Evolutionary conservation across 92 coral and sea anemone species (phyloP), one percentile per base, ranked within the genome.

Genomic region (Epizoanthus illoricatus): DNA sequence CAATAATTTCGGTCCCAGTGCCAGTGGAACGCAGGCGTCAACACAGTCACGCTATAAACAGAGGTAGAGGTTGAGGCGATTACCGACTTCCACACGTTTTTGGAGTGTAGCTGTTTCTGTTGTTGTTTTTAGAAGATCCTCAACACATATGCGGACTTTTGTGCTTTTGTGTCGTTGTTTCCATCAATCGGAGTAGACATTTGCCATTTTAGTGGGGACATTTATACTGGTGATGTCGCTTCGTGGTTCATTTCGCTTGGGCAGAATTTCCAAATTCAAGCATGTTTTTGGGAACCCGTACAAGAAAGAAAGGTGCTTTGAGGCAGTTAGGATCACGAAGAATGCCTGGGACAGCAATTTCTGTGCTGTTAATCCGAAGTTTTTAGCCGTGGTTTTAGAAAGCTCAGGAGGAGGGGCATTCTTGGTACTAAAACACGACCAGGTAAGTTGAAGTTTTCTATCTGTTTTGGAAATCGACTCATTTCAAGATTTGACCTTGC

Each of bases 331-430:
- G 54, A 86, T 97, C 76, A 87, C 98, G 4, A 90, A 92, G 52
- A 92, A 90, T 71, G 88, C 93, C 24, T 93, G 97, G 89, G 99
- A 97, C 56, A 94, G 96, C n/a, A 92, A 87, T 73, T 94, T 91
- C 80, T 97, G 99, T 84, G 94, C 98, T 54, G 99, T 93, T 65
- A 97, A 97, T 76, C 99, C 99, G 56, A 97, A 97, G 74, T 97
- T 97, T 83, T 94, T 97, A 16, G 99, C 99, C 41, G 99, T 97
- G 43, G 98, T 90, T 7, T 76, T 97, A 64, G 98, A 97, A 81
- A 92, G 94, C 0, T 90, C 93, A 33, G 95, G 99, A 3, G 99
- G 99, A 5, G 99, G 99, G 2, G 89, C 98, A 7, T 97, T 97
- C 80, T 87, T 97, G 0, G 99, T 97, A 17, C 82, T 93, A 2